Conservation (phyloP, 2,797 vertebrate species). For the Oreortyx pictus region DNA sequence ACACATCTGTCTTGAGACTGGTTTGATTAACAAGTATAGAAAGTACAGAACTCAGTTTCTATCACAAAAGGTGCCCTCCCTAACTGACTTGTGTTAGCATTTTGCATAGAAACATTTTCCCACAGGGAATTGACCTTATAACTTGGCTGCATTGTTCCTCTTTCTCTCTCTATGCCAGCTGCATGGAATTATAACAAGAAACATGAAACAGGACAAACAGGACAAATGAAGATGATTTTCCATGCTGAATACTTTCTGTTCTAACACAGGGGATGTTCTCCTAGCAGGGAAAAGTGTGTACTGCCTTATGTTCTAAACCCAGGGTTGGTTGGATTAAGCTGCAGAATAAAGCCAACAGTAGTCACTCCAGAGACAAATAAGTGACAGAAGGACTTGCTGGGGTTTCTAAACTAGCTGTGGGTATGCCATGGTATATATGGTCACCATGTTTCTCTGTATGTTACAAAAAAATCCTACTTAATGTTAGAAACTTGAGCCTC, state of each 20-base stretch:
- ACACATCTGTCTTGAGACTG: no score
- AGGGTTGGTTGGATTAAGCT: background rate
- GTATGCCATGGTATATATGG: background rate
- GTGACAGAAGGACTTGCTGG: background rate
- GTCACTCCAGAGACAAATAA: background rate
- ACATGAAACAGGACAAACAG: background rate
- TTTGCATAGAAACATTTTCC: background rate
- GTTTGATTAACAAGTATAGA: no score
- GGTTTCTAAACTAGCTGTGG: background rate
- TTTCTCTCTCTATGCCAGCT: background rate
- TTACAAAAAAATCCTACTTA: background rate
- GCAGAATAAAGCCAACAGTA: background rate
- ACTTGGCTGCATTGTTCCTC: background rate
- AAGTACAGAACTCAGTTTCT: no score
- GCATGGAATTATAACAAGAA: background rate
- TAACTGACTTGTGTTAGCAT: background rate
- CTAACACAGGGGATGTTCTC: background rate
- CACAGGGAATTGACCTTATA: background rate
- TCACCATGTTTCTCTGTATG: rapidly evolving
- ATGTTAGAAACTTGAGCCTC: background rate
- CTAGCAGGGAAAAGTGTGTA: background rate
- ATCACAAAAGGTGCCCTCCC: no score
- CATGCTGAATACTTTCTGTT: background rate
- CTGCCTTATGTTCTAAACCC: background rate
- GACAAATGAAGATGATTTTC: background rate